Base-by-base conservation (phyloP, 2,113 vertebrate genomes). In the Fulmarus glacialis region DNA sequence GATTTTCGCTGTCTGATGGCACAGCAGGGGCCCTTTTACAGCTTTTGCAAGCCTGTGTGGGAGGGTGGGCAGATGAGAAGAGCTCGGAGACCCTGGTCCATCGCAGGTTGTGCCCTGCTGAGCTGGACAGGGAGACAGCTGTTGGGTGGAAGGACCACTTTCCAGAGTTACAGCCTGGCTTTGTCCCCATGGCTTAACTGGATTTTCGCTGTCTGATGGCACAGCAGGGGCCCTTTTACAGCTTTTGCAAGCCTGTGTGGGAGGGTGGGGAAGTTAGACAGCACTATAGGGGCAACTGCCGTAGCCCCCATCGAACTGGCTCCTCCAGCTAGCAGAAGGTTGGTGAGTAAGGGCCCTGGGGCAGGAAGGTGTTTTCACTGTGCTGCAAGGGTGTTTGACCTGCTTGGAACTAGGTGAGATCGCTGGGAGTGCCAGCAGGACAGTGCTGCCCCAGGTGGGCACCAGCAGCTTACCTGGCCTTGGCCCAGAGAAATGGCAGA, bases 401-500 rank as follows among this genome's bases (percentile, higher is more conserved):
- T 66, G 30, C 30, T 56, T 42, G n/a, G 89, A 92, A 32, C 21
- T 43, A 42, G 38, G 32, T 19, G 59, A 81, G 50, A n/a, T 50
- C 2, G 0, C 45, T 27, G 47, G 0, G 4, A 63, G 64, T 40
- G 67, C 27, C 3, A 34, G 24, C 18, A 53, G 36, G 45, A 66
- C 13, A 34, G n/a, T 30, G 24, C 29, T 90, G 42, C 40, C 59
- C 59, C 63, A 42, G 59, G 27, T 36, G 3, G 23, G 32, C 71
- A 90, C 36, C 4, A 2, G 63, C 52, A 88, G 52, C 67, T 97
- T 73, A 99, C 99, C 98, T 99, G 99, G 58, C 99, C 99, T 93
- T 99, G 99, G 26, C 99, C 99, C 52, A 99, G 97, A 55, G 99
- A 99, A 96, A 99, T 99, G 93, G 98, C 98, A 34, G 96, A 97